Conservation (phyloP, 2,797 vertebrate species). For the Macroramphosus scolopax region DNA sequence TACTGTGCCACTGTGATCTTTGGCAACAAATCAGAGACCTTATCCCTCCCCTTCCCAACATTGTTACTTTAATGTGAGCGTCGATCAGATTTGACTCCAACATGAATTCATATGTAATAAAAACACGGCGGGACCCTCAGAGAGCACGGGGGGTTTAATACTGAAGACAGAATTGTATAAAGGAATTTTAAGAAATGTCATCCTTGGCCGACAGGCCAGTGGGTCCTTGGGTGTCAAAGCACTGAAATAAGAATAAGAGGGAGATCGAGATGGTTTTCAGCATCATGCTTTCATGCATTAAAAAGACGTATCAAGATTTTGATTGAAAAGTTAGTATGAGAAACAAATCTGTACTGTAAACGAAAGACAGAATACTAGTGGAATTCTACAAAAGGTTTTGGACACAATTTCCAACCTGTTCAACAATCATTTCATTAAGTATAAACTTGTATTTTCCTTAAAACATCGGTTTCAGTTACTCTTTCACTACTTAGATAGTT, state of each 20-base stretch:
- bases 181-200: too few relatives aligned
- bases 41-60: not conserved
- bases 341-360: conserved; percentile 10
- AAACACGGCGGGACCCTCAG: conserved; percentile 7
- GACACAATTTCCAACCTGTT: conserved; percentile 15
- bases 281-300: conserved; percentile 55
- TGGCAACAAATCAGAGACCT: conserved; percentile 51
- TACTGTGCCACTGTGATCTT: conserved; percentile 43
- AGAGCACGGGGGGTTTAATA: conserved; percentile 30
- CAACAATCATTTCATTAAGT: conserved; percentile 33
- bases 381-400: conserved; percentile 33
- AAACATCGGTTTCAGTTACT: conserved; percentile 26
- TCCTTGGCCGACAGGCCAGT: conserved; percentile 8
- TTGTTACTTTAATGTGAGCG: conserved; percentile 8
- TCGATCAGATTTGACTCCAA: conserved; percentile 46
- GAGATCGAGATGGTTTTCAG: conserved; percentile 33
- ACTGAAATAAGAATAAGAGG: conserved; percentile 8
- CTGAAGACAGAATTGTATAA: conserved; percentile 14
- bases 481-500: conserved; percentile 23
- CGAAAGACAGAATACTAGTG: conserved; percentile 42
- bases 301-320: conserved; percentile 25
- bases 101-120: conserved; percentile 49
- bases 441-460: conserved; percentile 45
- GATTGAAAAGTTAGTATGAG: conserved; percentile 20
- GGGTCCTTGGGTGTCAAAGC: conserved; percentile 9